A percentile compares a stretch with the other conserved stretches of the same genome.
Conservation (phyloP, 1,140 invertebrate species). For the Lucilia cuprina region DNA sequence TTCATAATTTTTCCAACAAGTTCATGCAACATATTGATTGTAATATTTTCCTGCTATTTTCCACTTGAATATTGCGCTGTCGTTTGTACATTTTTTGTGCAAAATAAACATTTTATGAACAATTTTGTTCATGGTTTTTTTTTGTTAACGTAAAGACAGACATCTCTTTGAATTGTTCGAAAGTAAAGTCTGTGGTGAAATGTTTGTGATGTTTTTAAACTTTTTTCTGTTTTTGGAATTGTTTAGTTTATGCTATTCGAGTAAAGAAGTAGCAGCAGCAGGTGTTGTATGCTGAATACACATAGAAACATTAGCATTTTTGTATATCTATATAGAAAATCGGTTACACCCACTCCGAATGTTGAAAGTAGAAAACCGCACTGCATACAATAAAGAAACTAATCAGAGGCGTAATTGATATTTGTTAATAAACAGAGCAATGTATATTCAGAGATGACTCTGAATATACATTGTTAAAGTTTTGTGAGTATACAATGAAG, state of each 20-base stretch:
- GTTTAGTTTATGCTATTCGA: not conserved
- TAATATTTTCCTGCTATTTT: too few relatives aligned
- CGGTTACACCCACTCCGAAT: not conserved
- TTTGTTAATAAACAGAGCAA: too few relatives aligned
- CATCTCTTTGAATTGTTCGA: not conserved
- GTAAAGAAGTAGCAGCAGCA: not conserved
- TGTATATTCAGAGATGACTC: too few relatives aligned
- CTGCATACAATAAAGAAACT: too few relatives aligned
- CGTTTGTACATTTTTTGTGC: too few relatives aligned
- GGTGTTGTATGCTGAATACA: not conserved
- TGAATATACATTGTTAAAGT: too few relatives aligned
- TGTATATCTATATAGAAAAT: not conserved
- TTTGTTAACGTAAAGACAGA: not conserved
- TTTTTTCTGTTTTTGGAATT: not conserved
- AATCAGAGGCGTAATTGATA: too few relatives aligned
- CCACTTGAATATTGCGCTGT: too few relatives aligned
- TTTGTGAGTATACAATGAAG: too few relatives aligned
- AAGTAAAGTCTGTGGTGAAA: constrained; percentile 2
- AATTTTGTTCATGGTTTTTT: not conserved
- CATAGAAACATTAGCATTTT: constrained; percentile 5
- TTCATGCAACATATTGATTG: too few relatives aligned
- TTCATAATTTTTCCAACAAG: too few relatives aligned
- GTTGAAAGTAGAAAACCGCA: too few relatives aligned
- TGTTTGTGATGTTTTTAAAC: not conserved
- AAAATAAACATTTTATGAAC: not conserved